A percentile compares a stretch with the other conserved stretches of the same genome.
Conservation (phyloP, 53 echinoderm and acorn worm genomes). For the Henricia sp. region DNA sequence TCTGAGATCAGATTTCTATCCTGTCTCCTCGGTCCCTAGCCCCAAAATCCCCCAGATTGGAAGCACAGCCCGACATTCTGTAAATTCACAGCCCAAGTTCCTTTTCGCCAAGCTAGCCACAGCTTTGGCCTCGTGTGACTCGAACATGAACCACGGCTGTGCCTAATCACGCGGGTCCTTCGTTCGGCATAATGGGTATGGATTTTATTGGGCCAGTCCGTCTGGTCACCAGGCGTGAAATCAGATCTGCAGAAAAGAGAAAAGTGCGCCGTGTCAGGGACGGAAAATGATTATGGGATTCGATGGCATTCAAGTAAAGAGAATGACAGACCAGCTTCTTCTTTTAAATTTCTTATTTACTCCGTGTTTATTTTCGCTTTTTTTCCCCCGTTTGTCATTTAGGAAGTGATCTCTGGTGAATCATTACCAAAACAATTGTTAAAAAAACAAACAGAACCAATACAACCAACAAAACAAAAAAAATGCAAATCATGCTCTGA, state of each 20-base stretch:
- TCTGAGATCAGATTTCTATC: constrained; percentile 41
- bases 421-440: too few relatives aligned
- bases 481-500: too few relatives aligned
- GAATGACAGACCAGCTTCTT: too few relatives aligned
- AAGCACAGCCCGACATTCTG: neutral
- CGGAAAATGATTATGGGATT: neutral
- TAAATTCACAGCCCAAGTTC: neutral
- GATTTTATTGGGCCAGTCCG: constrained; percentile 39
- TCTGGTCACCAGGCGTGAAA: constrained; percentile 35
- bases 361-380: too few relatives aligned
- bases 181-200: constrained; percentile 49
- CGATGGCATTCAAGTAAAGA: neutral
- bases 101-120: neutral
- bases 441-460: too few relatives aligned
- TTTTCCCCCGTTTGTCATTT: too few relatives aligned
- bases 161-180: neutral
- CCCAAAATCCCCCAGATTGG: constrained; percentile 25
- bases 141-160: neutral
- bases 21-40: constrained; percentile 12
- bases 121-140: neutral
- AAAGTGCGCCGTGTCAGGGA: constrained; percentile 26
- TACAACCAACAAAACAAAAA: too few relatives aligned
- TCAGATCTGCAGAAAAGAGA: constrained; percentile 49
- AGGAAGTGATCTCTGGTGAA: too few relatives aligned
- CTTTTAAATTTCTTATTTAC: too few relatives aligned